Evolutionary conservation across 2,888 invertebrate genomes (phyloP).

Genomic region (Xylophagus ater): DNA sequence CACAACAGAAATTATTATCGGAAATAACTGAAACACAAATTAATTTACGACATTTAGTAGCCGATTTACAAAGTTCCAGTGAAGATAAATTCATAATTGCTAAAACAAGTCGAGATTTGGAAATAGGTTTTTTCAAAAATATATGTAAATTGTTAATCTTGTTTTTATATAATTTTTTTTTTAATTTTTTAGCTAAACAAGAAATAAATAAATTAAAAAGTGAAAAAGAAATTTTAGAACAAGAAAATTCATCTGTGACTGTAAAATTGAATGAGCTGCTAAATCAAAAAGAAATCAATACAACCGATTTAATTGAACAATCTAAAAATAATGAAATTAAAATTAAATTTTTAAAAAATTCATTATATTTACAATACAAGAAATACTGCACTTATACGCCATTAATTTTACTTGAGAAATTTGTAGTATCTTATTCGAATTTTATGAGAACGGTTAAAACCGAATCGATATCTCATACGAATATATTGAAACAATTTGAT

Average conservation of each 20-base stretch:
- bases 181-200: conserved; percentile 24
- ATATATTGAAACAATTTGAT: conserved; percentile 14
- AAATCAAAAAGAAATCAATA: conserved; percentile 18
- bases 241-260: conserved; percentile 16
- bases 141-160: too few species aligned
- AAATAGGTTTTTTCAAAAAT: conserved; percentile 23
- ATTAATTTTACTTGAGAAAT: conserved; percentile 34
- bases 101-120: conserved; percentile 34
- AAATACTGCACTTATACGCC: conserved; percentile 39
- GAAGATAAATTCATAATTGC: conserved; percentile 34
- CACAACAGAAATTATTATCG: conserved; percentile 33
- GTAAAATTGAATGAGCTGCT: conserved; percentile 20
- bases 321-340: conserved; percentile 26
- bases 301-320: conserved; percentile 3
- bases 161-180: not conserved
- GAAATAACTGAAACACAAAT: conserved; percentile 38
- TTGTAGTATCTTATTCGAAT: conserved; percentile 30
- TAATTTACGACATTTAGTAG: conserved; percentile 34
- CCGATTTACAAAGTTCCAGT: conserved; percentile 35
- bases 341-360: conserved; percentile 31
- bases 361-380: conserved; percentile 27
- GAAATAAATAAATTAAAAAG: conserved; percentile 26
- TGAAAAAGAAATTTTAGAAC: conserved; percentile 24
- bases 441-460: conserved; percentile 21
- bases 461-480: conserved; percentile 4